Percentiles rank a stretch among this genome's conserved stretches.
These are phyloP conservation scores for Micronycteris hirsuta DNA, from an alignment of 2,113 vertebrate species.

Conservation along the genomic window DNA sequence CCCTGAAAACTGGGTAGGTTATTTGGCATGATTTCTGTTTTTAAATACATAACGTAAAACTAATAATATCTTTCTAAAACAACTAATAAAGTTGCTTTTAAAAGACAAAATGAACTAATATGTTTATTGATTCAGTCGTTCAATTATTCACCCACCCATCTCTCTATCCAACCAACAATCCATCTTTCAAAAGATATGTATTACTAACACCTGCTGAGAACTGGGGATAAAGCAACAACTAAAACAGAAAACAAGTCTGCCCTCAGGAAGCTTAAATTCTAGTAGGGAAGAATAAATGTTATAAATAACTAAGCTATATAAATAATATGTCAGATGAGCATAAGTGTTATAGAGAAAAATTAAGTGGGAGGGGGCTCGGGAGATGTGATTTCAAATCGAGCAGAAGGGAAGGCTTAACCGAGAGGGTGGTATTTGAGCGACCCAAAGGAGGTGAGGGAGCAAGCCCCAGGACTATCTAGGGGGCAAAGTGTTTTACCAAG, in stretches of 20 bases:
- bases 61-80: background rate
- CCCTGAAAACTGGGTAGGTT: background rate
- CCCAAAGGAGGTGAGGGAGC: background rate
- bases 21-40: background rate
- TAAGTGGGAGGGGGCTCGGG: background rate
- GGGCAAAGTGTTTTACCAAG: background rate
- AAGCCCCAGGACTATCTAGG: background rate
- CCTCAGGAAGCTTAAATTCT: background rate
- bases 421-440: background rate
- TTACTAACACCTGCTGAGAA: background rate
- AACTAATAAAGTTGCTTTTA: background rate
- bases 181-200: background rate
- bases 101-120: background rate
- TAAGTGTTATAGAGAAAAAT: background rate
- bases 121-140: background rate
- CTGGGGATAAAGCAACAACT: background rate
- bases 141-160: background rate
- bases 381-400: background rate
- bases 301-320: background rate
- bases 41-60: background rate
- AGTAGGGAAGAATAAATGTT: background rate
- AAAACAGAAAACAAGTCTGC: background rate
- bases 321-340: background rate
- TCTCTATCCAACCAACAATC: background rate
- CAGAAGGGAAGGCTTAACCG: background rate